Evolutionary conservation across 1,140 invertebrate species (phyloP).

Genomic region (Drosophila micromelanica): DNA sequence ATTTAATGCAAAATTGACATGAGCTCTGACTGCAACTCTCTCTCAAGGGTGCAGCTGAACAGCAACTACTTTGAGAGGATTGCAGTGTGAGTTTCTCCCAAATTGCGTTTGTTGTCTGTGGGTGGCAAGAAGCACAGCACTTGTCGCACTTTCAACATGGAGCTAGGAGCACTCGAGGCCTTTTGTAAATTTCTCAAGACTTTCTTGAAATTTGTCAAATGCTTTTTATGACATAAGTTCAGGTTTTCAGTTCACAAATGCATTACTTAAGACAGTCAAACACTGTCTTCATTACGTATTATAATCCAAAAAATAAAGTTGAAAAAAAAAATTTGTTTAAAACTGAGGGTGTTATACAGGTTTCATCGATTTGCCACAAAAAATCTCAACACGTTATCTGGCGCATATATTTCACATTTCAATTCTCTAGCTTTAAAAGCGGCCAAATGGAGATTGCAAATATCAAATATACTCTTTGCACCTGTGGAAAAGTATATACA

Average conservation of each 20-base stretch:
- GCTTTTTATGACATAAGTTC: not conserved
- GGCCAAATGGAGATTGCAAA: no score
- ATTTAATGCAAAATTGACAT: constrained; percentile 77
- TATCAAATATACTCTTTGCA: no score
- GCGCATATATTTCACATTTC: no score
- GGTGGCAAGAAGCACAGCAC: constrained; percentile 24
- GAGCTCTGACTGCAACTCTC: constrained; percentile 38
- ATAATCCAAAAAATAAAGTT: no score
- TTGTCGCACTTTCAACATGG: constrained; percentile 23
- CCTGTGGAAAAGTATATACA: no score
- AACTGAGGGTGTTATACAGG: no score
- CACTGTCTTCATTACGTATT: no score
- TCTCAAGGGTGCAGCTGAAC: constrained; percentile 10
- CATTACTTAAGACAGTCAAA: not conserved
- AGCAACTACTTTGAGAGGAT: not conserved
- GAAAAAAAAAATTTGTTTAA: no score
- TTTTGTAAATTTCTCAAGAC: constrained; percentile 5
- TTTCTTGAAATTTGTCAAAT: not conserved
- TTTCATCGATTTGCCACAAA: no score
- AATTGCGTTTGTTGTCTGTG: constrained; percentile 9
- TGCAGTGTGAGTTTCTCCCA: not conserved
- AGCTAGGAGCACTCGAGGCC: not conserved
- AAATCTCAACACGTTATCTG: no score
- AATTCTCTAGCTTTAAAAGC: no score
- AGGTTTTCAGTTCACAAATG: not conserved